Conservation (phyloP, 2,888 invertebrate species). For the Escarpia spicata region DNA sequence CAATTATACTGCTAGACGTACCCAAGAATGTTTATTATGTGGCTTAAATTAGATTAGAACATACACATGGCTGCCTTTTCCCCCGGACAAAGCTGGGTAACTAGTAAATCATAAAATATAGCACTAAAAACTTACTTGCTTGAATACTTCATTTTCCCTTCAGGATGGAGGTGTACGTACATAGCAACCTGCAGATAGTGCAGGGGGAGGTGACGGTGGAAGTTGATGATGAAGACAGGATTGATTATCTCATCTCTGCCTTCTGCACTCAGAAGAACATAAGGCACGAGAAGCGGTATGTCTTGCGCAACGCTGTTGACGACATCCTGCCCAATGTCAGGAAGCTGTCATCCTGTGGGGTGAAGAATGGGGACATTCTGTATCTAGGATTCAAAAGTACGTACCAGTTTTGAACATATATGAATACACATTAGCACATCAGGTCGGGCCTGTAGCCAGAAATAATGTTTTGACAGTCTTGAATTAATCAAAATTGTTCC, state of each 20-base stretch:
- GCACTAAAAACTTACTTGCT: not conserved
- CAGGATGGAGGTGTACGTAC: constrained; percentile 32
- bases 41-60: too few species aligned
- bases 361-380: constrained; percentile 56
- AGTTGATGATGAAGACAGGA: constrained; percentile 41
- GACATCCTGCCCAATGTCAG: constrained; percentile 51
- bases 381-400: constrained; percentile 55
- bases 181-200: constrained; percentile 45
- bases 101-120: too few species aligned
- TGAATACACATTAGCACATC: too few species aligned
- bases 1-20: too few species aligned
- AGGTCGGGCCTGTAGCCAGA: too few species aligned
- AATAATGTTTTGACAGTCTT: too few species aligned
- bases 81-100: too few species aligned
- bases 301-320: constrained; percentile 50
- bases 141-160: not conserved
- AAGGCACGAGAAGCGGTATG: constrained; percentile 40
- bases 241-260: constrained; percentile 45
- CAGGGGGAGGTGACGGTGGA: constrained; percentile 32
- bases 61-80: too few species aligned
- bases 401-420: constrained; percentile 23
- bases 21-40: too few species aligned
- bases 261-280: constrained; percentile 29
- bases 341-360: constrained; percentile 47
- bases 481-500: too few species aligned